Percentiles rank a stretch among this genome's conserved stretches.
phyloP scores from a whole-genome alignment of 2,888 invertebrate species.

The Oxycera nigricornis region DNA sequence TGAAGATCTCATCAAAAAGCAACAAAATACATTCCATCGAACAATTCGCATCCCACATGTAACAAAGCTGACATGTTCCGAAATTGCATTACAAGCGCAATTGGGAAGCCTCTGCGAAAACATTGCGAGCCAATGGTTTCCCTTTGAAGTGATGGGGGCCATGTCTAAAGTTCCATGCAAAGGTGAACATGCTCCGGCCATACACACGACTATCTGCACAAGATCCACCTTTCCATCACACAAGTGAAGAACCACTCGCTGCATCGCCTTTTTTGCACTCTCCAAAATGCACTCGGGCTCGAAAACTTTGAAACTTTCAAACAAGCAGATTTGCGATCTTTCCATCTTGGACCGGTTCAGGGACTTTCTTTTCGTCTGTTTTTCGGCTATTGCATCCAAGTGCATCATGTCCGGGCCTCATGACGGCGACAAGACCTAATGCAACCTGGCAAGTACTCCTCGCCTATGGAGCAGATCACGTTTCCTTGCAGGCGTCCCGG shows the following conservation, averaged over 20 bases:
- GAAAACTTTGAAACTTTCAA: conserved; percentile 18
- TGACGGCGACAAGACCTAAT: conserved; percentile 39
- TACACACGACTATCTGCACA: too few relatives aligned
- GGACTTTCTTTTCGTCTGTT: conserved; percentile 33
- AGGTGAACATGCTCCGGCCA: too few relatives aligned
- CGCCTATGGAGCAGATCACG: conserved; percentile 13
- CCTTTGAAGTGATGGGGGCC: too few relatives aligned
- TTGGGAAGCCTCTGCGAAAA: too few relatives aligned
- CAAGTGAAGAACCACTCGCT: neutral
- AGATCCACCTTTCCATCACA: conserved; percentile 34
- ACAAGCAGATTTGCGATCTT: conserved; percentile 19
- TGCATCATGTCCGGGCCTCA: conserved; percentile 34
- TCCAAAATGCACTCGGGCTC: neutral
- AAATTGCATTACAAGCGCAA: too few relatives aligned
- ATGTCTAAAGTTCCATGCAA: too few relatives aligned
- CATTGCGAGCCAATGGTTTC: too few relatives aligned
- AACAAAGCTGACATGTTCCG: too few relatives aligned
- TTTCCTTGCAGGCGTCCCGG: conserved; percentile 21
- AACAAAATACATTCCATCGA: too few relatives aligned
- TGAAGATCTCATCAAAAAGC: too few relatives aligned
- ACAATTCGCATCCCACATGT: too few relatives aligned
- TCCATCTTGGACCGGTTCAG: conserved; percentile 8
- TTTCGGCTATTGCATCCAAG: conserved; percentile 23
- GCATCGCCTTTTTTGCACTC: conserved; percentile 6
- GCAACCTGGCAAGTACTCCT: conserved; percentile 27